Percentiles rank a stretch among this genome's conserved stretches.
phyloP scores from a whole-genome alignment of 2,797 vertebrate genomes.

The Cyprinodon diabolis region DNA sequence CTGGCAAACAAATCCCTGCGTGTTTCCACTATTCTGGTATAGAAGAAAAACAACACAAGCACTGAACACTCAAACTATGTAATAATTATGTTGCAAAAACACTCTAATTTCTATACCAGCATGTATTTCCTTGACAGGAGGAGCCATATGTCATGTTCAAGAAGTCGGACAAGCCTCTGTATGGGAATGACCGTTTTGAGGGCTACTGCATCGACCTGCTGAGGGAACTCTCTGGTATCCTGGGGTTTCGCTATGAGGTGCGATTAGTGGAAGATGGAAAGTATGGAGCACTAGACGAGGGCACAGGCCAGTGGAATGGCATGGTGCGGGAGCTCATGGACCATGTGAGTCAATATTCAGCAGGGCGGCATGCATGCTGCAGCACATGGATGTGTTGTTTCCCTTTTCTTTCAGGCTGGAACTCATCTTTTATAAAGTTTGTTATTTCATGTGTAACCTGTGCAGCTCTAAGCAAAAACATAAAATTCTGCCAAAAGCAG shows the following conservation, averaged over 20 bases:
- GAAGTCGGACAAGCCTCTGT: conserved; percentile 83
- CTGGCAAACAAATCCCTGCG: conserved; percentile 94
- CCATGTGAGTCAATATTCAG: conserved; percentile 87
- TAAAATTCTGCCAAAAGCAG: neutral
- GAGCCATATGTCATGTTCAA: conserved; percentile 85
- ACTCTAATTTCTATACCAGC: conserved; percentile 4
- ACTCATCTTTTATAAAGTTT: neutral
- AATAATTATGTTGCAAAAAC: conserved; percentile 9
- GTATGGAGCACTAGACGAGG: conserved; percentile 79
- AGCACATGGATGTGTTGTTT: neutral
- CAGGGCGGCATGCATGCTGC: neutral
- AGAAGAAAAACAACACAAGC: conserved; percentile 42
- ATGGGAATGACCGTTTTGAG: conserved; percentile 83
- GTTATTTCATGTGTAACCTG: too few relatives aligned
- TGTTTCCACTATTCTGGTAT: conserved; percentile 96
- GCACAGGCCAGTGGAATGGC: conserved; percentile 93
- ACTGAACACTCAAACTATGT: conserved; percentile 4
- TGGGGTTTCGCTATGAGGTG: conserved; percentile 82
- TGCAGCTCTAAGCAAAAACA: neutral
- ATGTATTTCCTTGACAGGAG: conserved; percentile 62
- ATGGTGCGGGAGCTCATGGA: conserved; percentile 98
- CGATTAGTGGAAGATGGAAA: conserved; percentile 81
- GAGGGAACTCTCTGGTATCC: conserved; percentile 78
- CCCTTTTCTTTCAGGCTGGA: neutral
- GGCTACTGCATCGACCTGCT: conserved; percentile 83